Conservation (phyloP, 2,888 invertebrate genomes). For the Arge pagana region DNA sequence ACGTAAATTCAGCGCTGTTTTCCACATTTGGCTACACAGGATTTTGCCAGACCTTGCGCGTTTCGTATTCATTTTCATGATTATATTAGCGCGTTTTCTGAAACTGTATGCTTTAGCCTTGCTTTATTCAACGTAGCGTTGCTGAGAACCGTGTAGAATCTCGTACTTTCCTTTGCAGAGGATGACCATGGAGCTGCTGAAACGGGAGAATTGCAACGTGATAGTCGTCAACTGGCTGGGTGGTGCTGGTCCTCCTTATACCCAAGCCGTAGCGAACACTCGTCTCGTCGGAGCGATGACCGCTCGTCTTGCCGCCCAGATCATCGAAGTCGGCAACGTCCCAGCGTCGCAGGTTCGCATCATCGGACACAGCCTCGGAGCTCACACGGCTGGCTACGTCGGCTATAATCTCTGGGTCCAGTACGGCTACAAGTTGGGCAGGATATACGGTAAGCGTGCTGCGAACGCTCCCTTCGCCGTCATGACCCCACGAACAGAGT, state of each 20-base stretch:
- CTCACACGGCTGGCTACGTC: slow-evolving; percentile 84
- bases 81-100: not conserved
- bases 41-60: no score
- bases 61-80: not conserved
- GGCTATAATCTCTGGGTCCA: slow-evolving; percentile 70
- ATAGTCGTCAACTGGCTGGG: slow-evolving; percentile 84
- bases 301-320: slow-evolving; percentile 68
- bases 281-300: slow-evolving; percentile 83
- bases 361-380: slow-evolving; percentile 86
- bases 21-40: no score
- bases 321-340: slow-evolving; percentile 55
- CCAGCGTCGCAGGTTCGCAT: slow-evolving; percentile 71
- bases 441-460: slow-evolving; percentile 71
- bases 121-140: slow-evolving; percentile 11
- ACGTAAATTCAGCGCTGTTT: no score
- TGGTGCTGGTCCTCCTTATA: slow-evolving; percentile 86
- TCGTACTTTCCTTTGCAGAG: slow-evolving; percentile 64
- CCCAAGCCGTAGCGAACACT: slow-evolving; percentile 90
- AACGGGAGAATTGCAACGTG: slow-evolving; percentile 73
- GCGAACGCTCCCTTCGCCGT: no score
- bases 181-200: slow-evolving; percentile 74
- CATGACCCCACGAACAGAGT: no score
- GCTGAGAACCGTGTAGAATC: no score
- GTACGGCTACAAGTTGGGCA: slow-evolving; percentile 69
- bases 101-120: slow-evolving; percentile 10